phyloP scores from a whole-genome alignment of 1,140 invertebrate species.

The Propsilocerus akamusi region DNA sequence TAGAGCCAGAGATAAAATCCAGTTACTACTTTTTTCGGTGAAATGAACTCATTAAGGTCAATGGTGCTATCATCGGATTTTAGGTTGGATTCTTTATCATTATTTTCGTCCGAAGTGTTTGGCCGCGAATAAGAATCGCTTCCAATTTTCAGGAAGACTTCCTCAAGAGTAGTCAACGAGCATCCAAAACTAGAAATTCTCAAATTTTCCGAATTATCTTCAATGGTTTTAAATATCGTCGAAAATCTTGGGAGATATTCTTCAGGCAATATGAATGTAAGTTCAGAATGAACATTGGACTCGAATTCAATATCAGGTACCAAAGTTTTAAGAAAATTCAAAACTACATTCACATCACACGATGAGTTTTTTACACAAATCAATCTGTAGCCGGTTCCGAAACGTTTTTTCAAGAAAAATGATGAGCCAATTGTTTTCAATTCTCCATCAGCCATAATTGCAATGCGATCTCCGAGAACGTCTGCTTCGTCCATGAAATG shows the following conservation, averaged over 20 bases:
- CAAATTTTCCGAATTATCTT: constrained; percentile 32
- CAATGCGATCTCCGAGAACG: constrained; percentile 73
- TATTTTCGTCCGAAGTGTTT: not conserved
- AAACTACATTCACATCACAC: constrained; percentile 13
- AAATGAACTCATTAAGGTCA: not conserved
- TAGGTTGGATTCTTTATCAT: constrained; percentile 14
- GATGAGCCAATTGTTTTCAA: constrained; percentile 67
- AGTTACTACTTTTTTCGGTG: not conserved
- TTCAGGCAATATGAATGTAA: constrained; percentile 21
- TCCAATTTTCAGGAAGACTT: constrained; percentile 54
- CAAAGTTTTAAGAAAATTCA: constrained; percentile 12
- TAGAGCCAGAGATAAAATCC: constrained; percentile 16
- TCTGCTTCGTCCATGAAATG: constrained; percentile 97
- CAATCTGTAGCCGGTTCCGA: constrained; percentile 29
- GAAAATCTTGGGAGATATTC: constrained; percentile 19
- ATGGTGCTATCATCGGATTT: constrained; percentile 3
- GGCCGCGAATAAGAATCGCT: constrained; percentile 8
- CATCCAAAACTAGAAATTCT: constrained; percentile 35
- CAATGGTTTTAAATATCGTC: constrained; percentile 37
- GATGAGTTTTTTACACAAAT: constrained; percentile 16
- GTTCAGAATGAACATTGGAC: constrained; percentile 16
- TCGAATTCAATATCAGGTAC: constrained; percentile 17
- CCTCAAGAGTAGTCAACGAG: constrained; percentile 73
- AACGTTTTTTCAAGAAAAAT: constrained; percentile 66
- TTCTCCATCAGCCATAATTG: constrained; percentile 65